Evolutionary conservation across 1,140 invertebrate species (phyloP), one percentile per base, ranked within the genome.

Genomic region (Hypsibius dujardini): DNA sequence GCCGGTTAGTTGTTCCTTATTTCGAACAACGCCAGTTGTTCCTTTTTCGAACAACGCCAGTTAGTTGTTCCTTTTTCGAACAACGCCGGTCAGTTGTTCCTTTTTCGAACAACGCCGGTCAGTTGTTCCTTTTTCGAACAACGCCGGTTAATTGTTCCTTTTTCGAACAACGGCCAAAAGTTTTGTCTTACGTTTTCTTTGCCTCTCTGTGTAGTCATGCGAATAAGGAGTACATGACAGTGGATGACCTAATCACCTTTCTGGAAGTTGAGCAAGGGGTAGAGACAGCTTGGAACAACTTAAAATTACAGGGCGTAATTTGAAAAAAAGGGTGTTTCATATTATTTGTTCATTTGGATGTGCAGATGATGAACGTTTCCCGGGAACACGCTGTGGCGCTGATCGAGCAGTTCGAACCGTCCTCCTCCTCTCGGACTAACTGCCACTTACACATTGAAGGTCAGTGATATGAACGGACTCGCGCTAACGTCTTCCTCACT

Each of bases 221-320:
- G 59, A 86, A 84, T 75, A 84, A 85, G 77, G 85, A 86, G 76
- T 86, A 84, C 76, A 78, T 86, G 74, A 82, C 81, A 2, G 78
- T 79, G 42, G 84, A 86, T 75, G 85, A 86, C 76, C 76, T 86
- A 62, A 80, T 82, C 72, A 75, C 86, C 69, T 86, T 86, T 76
- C 76, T 86, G 73, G 85, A 86, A 77, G 84, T 84, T 45, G 85
- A 86, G 78, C 85, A 86, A 82, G 84, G 84, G 75, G 84, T 86
- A 76, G 79, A 79, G 78, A 46, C 46, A 70, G 42, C 15, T 2
- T 67, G 7, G 69, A 28, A 47, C 12, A 67, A 12, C 28, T 15
- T 70, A 1, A 1, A 47, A 47, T 14, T 62, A 28, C n/a, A 14
- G 7, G 60, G 2, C 45, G 7, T 72, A 46, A 1, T 71, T 28